Evolutionary conservation across 2,888 invertebrate species (phyloP), one percentile per base, ranked within the genome.

Genomic region (Oscheius sp.): DNA sequence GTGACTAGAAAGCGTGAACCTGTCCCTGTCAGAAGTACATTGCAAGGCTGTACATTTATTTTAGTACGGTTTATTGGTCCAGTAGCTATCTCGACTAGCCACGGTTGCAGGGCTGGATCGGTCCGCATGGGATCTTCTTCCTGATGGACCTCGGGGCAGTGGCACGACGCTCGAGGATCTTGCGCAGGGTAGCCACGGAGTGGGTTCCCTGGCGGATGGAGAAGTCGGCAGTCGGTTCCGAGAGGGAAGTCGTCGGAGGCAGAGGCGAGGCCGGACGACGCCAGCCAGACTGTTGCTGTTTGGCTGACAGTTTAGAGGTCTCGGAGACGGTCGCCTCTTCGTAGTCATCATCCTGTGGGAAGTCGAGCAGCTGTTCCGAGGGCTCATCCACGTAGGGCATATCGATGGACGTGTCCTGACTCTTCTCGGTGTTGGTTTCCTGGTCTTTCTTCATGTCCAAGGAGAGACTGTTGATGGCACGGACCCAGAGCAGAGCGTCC

Each of bases 151-250:
- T 29, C 2, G 65, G 48, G 32, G 1, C 0, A 10, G 29, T 53
- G n/a, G 55, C 29, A 53, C 53, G 51, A 13, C 35, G 35, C 42
- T 68, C 68, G 37, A 68, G 68, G 1, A 55, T 68, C n/a, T 55
- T 3, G 37, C 68, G 68, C 9, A 68, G 68, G 29, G 68, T 68
- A 55, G 68, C 68, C 35, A 68, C 68, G 9, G 68, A 68, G 3
- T 55, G 37, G 2, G 51, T 32, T 33, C 68, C 68, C 21, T 55
- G 55, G 29, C 68, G 68, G 68, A 68, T 33, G 55, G 55, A 55
- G 37, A 21, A 35, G 9, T 48, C 51, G 29, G 33, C 21, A n/a
- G 50, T 65, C 35, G 53, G 53, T 1, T 66, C 68, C 35, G 37
- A 33, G 37, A 37, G 2, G 13, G 55, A 37, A 1, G 66, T 66